Percentiles rank a stretch among this genome's conserved stretches.
These are phyloP conservation scores for Xenentodon cancila DNA, from an alignment of 2,797 vertebrate genomes.

Conservation along the genomic window DNA sequence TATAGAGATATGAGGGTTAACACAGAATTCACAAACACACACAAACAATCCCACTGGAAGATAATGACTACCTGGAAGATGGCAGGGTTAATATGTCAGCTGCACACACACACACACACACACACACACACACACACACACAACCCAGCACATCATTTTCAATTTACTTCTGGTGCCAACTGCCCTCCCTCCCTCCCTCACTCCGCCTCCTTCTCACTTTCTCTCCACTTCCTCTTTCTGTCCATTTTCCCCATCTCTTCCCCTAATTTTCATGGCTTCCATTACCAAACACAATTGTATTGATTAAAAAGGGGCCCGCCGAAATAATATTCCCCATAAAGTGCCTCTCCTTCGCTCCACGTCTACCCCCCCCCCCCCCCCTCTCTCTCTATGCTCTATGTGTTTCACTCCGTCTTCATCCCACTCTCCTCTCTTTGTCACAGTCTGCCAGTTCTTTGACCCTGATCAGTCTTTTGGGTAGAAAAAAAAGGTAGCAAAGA, in stretches of 20 bases:
- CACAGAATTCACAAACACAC: constrained; percentile 42
- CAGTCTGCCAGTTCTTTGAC: constrained; percentile 72
- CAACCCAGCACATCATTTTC: constrained; percentile 80
- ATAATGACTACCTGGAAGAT: constrained; percentile 75
- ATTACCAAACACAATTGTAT: constrained; percentile 77
- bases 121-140: constrained; percentile 46
- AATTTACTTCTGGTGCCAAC: constrained; percentile 80
- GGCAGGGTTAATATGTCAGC: constrained; percentile 68
- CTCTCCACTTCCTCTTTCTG: constrained; percentile 51
- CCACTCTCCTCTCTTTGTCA: constrained; percentile 49
- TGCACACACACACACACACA: constrained; percentile 38
- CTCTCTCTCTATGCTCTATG: constrained; percentile 30
- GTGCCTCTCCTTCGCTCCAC: constrained; percentile 38
- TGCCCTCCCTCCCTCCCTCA: constrained; percentile 64
- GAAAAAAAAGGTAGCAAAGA: constrained; percentile 40
- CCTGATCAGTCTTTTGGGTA: constrained; percentile 71
- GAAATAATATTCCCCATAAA: constrained; percentile 74
- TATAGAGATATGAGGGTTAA: constrained; percentile 71
- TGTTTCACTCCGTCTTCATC: constrained; percentile 47
- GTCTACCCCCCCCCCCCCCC: constrained; percentile 29
- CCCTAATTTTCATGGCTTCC: constrained; percentile 75
- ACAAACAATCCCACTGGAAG: constrained; percentile 52
- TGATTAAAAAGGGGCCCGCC: constrained; percentile 74
- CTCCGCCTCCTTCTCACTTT: constrained; percentile 64
- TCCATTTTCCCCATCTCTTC: constrained; percentile 65